Evolutionary conservation across 2,888 invertebrate genomes (phyloP).

Genomic region (Eubasilissa splendida): DNA sequence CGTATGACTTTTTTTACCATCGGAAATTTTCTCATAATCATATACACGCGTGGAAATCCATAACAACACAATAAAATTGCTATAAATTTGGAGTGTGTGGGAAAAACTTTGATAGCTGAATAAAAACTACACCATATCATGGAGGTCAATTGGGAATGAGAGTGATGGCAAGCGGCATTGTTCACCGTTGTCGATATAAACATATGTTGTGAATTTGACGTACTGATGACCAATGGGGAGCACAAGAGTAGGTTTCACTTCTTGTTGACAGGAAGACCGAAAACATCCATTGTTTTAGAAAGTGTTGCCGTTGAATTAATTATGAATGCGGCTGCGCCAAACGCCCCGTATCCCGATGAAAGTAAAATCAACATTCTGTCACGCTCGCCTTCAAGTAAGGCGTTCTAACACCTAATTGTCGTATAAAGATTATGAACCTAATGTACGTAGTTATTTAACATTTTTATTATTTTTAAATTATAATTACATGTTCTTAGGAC

Average conservation of each 20-base stretch:
- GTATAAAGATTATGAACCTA: not conserved
- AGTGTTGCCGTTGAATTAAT: constrained; percentile 31
- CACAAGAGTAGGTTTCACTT: constrained; percentile 46
- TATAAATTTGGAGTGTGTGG: constrained; percentile 10
- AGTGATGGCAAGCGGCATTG: constrained; percentile 9
- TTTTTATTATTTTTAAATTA: no score
- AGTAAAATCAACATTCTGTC: constrained; percentile 50
- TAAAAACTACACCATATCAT: not conserved
- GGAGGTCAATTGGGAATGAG: constrained; percentile 35
- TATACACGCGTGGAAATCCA: not conserved
- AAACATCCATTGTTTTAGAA: constrained; percentile 50
- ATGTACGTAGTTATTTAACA: no score
- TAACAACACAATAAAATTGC: not conserved
- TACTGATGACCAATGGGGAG: not conserved
- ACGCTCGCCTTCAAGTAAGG: constrained; percentile 31
- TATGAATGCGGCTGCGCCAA: constrained; percentile 10
- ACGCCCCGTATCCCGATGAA: constrained; percentile 49
- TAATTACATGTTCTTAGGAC: no score
- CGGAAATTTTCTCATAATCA: not conserved
- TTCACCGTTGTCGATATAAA: not conserved
- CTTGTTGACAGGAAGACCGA: constrained; percentile 25
- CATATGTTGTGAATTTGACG: not conserved
- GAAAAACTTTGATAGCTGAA: not conserved
- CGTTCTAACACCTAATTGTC: not conserved
- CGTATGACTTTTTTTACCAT: not conserved